Conservation (phyloP, 2,888 invertebrate genomes). For the Lomographa bimaculata region DNA sequence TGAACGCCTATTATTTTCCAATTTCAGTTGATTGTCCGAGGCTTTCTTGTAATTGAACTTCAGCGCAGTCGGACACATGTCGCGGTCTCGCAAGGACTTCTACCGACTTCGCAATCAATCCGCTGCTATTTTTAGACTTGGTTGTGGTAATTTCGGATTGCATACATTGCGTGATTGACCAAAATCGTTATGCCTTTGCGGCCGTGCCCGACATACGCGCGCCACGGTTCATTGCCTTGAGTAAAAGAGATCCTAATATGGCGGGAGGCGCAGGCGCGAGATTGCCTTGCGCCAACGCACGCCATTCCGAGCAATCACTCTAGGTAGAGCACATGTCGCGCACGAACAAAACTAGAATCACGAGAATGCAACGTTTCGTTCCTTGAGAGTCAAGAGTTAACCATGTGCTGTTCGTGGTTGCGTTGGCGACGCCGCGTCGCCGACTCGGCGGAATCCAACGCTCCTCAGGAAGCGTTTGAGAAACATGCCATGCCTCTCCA, state of each 20-base stretch:
- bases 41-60: constrained; percentile 52
- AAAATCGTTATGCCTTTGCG: constrained; percentile 24
- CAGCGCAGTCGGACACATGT: constrained; percentile 39
- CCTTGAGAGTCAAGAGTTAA: constrained; percentile 43
- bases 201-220: constrained; percentile 48
- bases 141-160: constrained; percentile 6
- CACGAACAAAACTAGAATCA: not conserved
- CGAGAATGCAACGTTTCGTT: constrained; percentile 24
- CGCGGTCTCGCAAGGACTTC: constrained; percentile 30
- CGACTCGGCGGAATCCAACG: constrained; percentile 55
- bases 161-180: constrained; percentile 19
- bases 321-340: constrained; percentile 56
- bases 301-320: constrained; percentile 66
- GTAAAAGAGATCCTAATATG: constrained; percentile 79
- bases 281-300: constrained; percentile 76
- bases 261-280: constrained; percentile 59
- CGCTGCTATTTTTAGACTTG: constrained; percentile 5
- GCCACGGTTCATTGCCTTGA: constrained; percentile 82
- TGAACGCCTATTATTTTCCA: constrained; percentile 61
- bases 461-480: constrained; percentile 61
- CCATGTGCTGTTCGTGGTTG: constrained; percentile 79
- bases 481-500: constrained; percentile 44
- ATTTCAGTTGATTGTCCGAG: constrained; percentile 53
- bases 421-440: constrained; percentile 70
- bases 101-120: constrained; percentile 13